Percentiles rank a stretch among this genome's conserved stretches.
phyloP scores from a whole-genome alignment of 53 echinoderm and acorn worm species.

The Holothuria scabra region DNA sequence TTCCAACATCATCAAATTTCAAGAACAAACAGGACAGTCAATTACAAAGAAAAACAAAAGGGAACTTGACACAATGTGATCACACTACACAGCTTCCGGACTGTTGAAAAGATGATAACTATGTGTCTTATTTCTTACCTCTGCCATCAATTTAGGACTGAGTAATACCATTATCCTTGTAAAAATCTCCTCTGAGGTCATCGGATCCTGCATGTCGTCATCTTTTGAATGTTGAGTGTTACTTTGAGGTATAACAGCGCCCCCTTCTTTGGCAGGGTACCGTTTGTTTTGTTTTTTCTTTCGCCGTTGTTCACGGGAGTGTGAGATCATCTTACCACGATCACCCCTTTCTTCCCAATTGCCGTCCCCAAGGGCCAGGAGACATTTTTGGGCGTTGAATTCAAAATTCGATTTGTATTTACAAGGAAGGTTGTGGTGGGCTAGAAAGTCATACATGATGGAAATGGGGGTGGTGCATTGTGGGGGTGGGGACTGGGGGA shows the following conservation, averaged over 20 bases:
- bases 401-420: constrained; percentile 50
- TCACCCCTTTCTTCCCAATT: not conserved
- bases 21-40: too few species aligned
- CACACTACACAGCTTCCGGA: too few species aligned
- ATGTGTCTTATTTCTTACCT: constrained; percentile 20
- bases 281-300: constrained; percentile 22
- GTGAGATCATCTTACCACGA: not conserved
- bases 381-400: constrained; percentile 21
- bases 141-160: constrained; percentile 26
- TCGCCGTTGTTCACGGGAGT: not conserved
- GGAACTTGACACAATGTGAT: too few species aligned
- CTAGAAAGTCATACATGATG: constrained; percentile 49
- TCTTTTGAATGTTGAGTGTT: not conserved
- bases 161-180: constrained; percentile 1
- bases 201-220: constrained; percentile 1
- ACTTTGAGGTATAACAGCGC: not conserved
- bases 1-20: too few species aligned
- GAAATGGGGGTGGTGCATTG: constrained; percentile 40
- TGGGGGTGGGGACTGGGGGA: not conserved
- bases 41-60: too few species aligned
- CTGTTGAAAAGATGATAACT: too few species aligned
- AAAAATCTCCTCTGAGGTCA: constrained; percentile 45
- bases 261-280: not conserved
- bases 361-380: constrained; percentile 23
- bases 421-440: constrained; percentile 47